Conservation (phyloP, 2,888 invertebrate species). For the Deilephila porcellus region DNA sequence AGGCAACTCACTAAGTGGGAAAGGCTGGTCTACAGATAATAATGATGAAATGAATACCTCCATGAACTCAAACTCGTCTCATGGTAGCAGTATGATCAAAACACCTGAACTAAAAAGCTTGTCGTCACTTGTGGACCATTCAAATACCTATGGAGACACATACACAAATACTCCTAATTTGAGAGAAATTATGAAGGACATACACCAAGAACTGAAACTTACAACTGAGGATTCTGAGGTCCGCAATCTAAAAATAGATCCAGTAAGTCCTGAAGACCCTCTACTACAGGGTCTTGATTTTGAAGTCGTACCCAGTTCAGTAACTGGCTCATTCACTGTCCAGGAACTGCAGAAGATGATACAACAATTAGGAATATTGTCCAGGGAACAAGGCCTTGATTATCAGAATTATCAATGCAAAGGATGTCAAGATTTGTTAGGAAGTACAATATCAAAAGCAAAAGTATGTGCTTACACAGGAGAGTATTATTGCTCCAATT, state of each 20-base stretch:
- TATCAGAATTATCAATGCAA: conserved; percentile 94
- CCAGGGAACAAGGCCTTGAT: conserved; percentile 93
- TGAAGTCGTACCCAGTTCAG: conserved; percentile 83
- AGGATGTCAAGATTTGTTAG: conserved; percentile 85
- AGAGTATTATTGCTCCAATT: conserved; percentile 94
- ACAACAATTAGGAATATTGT: conserved; percentile 87
- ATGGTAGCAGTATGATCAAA: conserved; percentile 80
- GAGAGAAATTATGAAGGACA: conserved; percentile 85
- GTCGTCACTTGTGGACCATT: conserved; percentile 73
- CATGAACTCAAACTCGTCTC: conserved; percentile 80
- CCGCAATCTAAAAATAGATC: conserved; percentile 59
- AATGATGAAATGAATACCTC: conserved; percentile 82
- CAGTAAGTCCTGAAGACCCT: conserved; percentile 70
- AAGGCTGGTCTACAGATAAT: conserved; percentile 87
- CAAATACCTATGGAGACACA: conserved; percentile 66
- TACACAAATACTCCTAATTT: conserved; percentile 78
- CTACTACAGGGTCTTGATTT: conserved; percentile 82
- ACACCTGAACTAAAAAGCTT: conserved; percentile 80
- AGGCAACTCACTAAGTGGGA: conserved; percentile 87
- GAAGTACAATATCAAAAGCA: conserved; percentile 80
- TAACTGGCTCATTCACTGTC: conserved; percentile 81
- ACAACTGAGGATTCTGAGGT: conserved; percentile 65
- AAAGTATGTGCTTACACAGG: conserved; percentile 95
- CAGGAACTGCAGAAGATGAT: conserved; percentile 86
- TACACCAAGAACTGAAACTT: conserved; percentile 74